phyloP scores from a whole-genome alignment of 2,113 vertebrate genomes.

The Pogona vitticeps region DNA sequence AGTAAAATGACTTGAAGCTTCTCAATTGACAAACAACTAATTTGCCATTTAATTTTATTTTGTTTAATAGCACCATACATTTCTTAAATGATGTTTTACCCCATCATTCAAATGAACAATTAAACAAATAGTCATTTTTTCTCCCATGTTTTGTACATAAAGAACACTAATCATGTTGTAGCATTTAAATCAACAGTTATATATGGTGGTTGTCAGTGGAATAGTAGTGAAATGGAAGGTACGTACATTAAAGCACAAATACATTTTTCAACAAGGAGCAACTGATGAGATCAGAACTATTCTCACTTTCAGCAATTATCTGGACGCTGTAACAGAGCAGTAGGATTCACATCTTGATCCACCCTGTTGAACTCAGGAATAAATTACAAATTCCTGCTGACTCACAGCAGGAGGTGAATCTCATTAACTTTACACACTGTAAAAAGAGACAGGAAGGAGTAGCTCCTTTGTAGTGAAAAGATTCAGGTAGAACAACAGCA shows the following conservation, averaged over 20 bases:
- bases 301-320: neutral
- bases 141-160: neutral
- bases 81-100: neutral
- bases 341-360: constrained; percentile 21
- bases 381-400: constrained; percentile 33
- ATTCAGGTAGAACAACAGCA: neutral
- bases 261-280: neutral
- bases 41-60: neutral
- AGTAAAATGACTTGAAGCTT: neutral
- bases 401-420: constrained; percentile 26
- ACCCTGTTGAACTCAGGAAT: constrained; percentile 27
- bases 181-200: neutral
- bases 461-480: neutral
- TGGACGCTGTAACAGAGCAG: neutral
- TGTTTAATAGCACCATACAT: neutral
- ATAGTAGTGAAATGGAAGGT: neutral
- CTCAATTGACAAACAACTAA: neutral
- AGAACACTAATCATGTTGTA: neutral
- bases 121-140: neutral
- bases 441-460: neutral
- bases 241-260: neutral
- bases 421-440: constrained; percentile 21
- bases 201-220: neutral
- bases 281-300: neutral
- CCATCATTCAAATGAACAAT: neutral